Conservation (phyloP, 2,888 invertebrate species). For the Tolmerus cingulatus region DNA sequence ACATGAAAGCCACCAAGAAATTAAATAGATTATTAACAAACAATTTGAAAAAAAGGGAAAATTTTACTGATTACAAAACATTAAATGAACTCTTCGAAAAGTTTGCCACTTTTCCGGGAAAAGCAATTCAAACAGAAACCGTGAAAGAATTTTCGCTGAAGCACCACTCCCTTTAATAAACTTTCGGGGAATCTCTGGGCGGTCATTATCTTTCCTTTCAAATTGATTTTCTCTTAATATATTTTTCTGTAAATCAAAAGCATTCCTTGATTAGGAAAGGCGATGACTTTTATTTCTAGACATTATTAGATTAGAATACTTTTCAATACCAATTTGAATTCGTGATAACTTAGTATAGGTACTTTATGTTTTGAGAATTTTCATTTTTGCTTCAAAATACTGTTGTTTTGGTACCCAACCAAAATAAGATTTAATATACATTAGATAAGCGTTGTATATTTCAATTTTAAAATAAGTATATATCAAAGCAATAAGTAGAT, state of each 20-base stretch:
- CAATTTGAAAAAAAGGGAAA: neutral
- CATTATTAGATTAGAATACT: neutral
- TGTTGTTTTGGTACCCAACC: neutral
- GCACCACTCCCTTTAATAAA: neutral
- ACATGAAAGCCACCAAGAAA: neutral
- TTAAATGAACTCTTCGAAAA: conserved; percentile 9
- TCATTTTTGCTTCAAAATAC: neutral
- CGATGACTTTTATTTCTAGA: neutral
- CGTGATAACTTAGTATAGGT: neutral
- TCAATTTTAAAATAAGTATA: neutral
- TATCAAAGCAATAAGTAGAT: no score
- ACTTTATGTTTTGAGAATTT: neutral
- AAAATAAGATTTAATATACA: neutral
- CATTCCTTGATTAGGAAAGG: neutral
- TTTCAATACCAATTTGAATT: neutral
- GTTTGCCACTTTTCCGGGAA: neutral
- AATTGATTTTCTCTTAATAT: conserved; percentile 10
- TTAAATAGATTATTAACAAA: neutral
- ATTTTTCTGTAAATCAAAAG: neutral
- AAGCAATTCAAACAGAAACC: neutral
- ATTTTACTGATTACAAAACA: neutral
- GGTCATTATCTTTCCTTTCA: neutral
- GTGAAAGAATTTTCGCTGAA: neutral
- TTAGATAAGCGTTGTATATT: neutral
- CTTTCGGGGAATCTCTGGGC: neutral